A percentile compares a stretch with the other conserved stretches of the same genome.
phyloP scores from a whole-genome alignment of 2,113 vertebrate species.

The Nesogale talazaci region DNA sequence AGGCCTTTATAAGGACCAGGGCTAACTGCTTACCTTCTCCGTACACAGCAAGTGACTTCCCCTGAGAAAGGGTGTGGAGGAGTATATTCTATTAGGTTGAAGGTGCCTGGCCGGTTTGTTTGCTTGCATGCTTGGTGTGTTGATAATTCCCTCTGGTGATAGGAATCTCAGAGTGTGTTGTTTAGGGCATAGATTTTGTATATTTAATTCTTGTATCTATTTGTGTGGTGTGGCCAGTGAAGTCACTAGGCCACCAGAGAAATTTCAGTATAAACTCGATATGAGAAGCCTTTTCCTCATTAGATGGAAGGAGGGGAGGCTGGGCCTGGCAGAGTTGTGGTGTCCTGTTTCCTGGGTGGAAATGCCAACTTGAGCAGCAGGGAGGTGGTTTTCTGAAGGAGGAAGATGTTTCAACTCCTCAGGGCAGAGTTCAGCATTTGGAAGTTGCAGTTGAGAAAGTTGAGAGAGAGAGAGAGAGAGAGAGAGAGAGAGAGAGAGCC shows the following conservation, averaged over 20 bases:
- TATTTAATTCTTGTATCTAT: background rate
- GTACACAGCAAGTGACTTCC: background rate
- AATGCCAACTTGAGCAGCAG: background rate
- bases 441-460: background rate
- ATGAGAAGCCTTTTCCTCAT: fast-evolving
- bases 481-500: background rate
- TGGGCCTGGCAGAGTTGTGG: no score
- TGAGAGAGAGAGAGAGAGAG: background rate
- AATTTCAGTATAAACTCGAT: background rate
- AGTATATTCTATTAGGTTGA: background rate
- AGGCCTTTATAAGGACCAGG: background rate
- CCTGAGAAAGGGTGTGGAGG: background rate
- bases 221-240: background rate
- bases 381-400: background rate
- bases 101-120: background rate
- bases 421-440: background rate
- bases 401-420: background rate
- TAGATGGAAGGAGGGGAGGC: no score
- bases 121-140: background rate
- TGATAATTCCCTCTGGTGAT: background rate
- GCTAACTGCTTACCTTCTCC: background rate
- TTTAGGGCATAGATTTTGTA: background rate
- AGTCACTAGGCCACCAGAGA: background rate
- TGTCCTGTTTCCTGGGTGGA: background rate
- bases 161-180: background rate